Evolutionary conservation across 2,797 vertebrate genomes (phyloP).

Genomic region (Lutjanus campechanus): DNA sequence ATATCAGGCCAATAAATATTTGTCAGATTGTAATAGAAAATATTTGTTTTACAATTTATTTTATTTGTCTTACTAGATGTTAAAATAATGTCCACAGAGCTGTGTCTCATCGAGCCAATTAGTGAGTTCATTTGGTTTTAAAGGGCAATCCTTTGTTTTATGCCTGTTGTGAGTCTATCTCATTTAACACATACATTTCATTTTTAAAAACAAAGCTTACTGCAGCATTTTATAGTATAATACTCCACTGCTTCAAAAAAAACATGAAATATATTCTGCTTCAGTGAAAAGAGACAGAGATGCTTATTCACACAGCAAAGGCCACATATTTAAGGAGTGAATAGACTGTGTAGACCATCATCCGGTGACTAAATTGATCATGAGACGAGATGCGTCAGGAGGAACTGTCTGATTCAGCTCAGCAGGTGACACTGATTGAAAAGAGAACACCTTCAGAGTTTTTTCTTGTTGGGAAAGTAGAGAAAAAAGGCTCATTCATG

Average conservation of each 20-base stretch:
- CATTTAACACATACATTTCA: not conserved
- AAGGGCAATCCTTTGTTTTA: not conserved
- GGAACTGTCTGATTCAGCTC: conserved; percentile 18
- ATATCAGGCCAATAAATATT: not conserved
- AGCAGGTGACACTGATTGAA: conserved; percentile 32
- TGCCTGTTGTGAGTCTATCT: not conserved
- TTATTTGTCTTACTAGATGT: not conserved
- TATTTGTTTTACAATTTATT: not conserved
- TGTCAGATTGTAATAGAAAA: no score
- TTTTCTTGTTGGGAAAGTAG: not conserved
- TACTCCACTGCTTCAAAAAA: not conserved
- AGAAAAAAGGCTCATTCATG: conserved; percentile 9
- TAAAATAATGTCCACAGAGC: not conserved
- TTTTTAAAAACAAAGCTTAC: not conserved
- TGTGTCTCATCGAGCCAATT: not conserved
- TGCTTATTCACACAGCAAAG: not conserved
- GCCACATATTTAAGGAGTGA: not conserved
- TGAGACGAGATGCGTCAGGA: not conserved
- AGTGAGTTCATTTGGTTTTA: conserved; percentile 4
- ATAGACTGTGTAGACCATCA: not conserved
- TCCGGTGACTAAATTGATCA: not conserved
- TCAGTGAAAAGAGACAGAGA: not conserved
- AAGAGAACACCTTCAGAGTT: conserved; percentile 1
- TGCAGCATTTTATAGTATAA: not conserved
- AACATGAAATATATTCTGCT: not conserved